phyloP scores from a whole-genome alignment of 2,113 vertebrate species.

The Puffinus mauretanicus region DNA sequence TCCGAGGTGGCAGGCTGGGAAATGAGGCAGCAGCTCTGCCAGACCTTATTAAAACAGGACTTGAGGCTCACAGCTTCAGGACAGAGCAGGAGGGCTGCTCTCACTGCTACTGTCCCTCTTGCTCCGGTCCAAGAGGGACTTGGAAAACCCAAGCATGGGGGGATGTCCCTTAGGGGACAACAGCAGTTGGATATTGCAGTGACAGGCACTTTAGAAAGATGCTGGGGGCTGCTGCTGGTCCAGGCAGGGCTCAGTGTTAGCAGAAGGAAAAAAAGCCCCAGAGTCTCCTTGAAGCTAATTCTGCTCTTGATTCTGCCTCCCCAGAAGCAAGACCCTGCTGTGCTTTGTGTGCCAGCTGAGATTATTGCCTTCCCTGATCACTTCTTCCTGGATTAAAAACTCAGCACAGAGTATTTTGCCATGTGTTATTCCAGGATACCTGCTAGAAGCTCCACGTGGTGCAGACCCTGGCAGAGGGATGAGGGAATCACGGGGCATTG shows the following conservation, averaged over 20 bases:
- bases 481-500: neutral
- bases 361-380: conserved; percentile 53
- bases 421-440: neutral
- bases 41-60: conserved; percentile 28
- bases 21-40: conserved; percentile 5
- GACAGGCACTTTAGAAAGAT: conserved; percentile 46
- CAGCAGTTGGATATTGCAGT: conserved; percentile 13
- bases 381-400: conserved; percentile 57
- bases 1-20: neutral
- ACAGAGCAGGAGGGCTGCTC: neutral
- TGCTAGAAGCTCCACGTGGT: neutral
- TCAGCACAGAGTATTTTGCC: conserved; percentile 16
- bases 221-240: conserved; percentile 45
- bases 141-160: neutral
- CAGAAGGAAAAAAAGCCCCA: neutral
- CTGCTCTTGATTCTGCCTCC: conserved; percentile 15
- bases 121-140: neutral
- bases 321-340: conserved; percentile 46
- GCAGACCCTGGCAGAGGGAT: neutral
- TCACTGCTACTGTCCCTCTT: neutral
- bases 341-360: conserved; percentile 41
- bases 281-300: conserved; percentile 42
- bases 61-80: conserved; percentile 15
- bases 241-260: conserved; percentile 29
- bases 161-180: neutral